Base-by-base conservation (phyloP, 2,888 invertebrate genomes). In the Neocrepidodera transversa region DNA sequence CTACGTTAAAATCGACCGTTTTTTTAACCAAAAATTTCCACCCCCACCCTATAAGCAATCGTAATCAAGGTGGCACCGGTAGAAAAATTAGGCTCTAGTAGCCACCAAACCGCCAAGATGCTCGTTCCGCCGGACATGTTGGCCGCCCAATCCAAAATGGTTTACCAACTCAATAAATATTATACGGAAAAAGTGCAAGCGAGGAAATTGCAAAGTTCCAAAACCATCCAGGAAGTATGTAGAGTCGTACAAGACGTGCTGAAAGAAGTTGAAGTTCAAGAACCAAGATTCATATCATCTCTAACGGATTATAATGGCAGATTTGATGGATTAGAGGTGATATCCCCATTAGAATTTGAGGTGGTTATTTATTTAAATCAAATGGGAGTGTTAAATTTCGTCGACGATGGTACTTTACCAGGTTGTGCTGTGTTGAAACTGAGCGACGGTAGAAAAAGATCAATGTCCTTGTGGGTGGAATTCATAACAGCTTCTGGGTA, bases 41-140 rank as follows among this genome's bases (percentile, higher is more conserved):
- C 54, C 65, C 62, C 60, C 62, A 58, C 65, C 60, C 54, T 58
- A 63, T 60, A 65, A 63, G 50, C 58, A 28, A 67, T 62, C 59
- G 55, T 63, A 62, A 60, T 65, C 69, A 70, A 63, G 62, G 72
- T 73, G 72, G 73, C 73, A 71, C 74, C 74, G 64, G 70, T 69
- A 67, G 70, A 69, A 68, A 69, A 66, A 59, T 60, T 65, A 49
- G 71, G 72, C 72, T 72, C 71, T 68, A 71, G 69, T 67, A 73
- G 73, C 72, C 71, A 68, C 53, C 68, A 68, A 63, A 62, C 69
- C 59, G 72, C 73, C 79, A 86, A 82, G 80, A 93, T 93, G 93
- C 85, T 93, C 81, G 93, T 93, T 77, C 93, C 93, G 74, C 89
- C 92, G 76, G 93, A 93, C 82, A 93, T 95, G 93, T 87, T 96